phyloP scores from a whole-genome alignment of 2,888 invertebrate genomes.

The Xanthorhoe designata region DNA sequence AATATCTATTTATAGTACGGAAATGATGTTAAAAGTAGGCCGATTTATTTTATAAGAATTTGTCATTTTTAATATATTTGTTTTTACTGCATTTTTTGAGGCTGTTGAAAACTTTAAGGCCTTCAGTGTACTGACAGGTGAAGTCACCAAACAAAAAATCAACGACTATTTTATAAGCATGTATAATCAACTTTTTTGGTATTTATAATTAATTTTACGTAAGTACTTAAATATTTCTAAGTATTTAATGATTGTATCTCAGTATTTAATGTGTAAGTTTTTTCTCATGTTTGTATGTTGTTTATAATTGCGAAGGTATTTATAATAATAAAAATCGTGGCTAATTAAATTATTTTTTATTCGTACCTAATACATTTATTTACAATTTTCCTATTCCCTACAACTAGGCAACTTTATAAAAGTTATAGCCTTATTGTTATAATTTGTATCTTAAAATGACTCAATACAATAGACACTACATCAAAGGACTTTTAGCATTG shows the following conservation, averaged over 20 bases:
- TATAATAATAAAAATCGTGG: conserved; percentile 25
- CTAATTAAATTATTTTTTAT: background rate
- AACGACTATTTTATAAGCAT: too few species aligned
- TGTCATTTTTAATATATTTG: background rate
- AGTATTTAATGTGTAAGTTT: too few species aligned
- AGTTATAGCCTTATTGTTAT: background rate
- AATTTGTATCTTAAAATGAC: background rate
- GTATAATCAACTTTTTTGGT: too few species aligned
- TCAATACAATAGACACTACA: background rate
- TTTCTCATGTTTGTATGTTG: background rate
- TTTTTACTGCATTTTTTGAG: background rate
- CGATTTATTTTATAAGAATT: conserved; percentile 6
- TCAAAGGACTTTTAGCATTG: background rate
- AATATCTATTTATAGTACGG: too few species aligned
- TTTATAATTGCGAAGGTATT: conserved; percentile 11
- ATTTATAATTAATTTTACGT: too few species aligned
- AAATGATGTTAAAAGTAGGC: background rate
- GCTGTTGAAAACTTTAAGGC: too few species aligned
- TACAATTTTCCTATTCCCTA: background rate
- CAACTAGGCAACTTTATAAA: background rate
- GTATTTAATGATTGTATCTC: too few species aligned
- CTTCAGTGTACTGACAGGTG: too few species aligned
- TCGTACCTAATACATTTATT: background rate
- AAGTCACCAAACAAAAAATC: too few species aligned
- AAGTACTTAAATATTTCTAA: too few species aligned